phyloP scores from a whole-genome alignment of 2,797 vertebrate genomes.

The Anomalospiza imberbis region DNA sequence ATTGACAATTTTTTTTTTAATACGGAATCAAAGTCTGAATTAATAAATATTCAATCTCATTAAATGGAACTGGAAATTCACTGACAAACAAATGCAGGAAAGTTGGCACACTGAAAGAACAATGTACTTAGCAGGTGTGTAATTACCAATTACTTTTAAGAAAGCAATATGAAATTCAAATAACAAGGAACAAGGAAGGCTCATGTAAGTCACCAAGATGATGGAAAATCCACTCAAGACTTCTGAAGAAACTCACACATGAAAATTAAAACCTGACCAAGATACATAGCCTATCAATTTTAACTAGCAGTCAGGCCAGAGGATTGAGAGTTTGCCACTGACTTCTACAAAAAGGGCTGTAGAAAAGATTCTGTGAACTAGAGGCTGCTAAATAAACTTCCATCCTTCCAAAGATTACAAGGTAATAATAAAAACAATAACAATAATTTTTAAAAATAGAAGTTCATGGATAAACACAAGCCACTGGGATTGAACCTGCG shows the following conservation, averaged over 20 bases:
- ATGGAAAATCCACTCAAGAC: background rate
- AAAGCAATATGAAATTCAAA: background rate
- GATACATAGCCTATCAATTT: background rate
- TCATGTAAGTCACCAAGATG: background rate
- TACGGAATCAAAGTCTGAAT: background rate
- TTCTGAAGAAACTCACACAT: background rate
- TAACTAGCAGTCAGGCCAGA: background rate
- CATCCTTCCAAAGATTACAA: background rate
- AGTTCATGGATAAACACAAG: background rate
- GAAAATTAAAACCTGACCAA: background rate
- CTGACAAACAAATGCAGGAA: background rate
- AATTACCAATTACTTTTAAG: background rate
- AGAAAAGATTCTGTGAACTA: background rate
- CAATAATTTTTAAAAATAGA: background rate
- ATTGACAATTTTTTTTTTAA: background rate
- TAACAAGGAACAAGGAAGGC: background rate
- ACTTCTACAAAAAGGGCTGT: background rate
- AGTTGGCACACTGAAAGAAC: background rate
- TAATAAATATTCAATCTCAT: background rate
- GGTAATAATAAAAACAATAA: background rate
- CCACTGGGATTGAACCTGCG: background rate
- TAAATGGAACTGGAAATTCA: background rate
- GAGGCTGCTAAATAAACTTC: background rate
- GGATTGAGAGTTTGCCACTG: background rate
- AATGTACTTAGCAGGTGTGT: background rate